Evolutionary conservation across 2,888 invertebrate genomes (phyloP), one percentile per base, ranked within the genome.

Genomic region (Ectropis crepuscularia): DNA sequence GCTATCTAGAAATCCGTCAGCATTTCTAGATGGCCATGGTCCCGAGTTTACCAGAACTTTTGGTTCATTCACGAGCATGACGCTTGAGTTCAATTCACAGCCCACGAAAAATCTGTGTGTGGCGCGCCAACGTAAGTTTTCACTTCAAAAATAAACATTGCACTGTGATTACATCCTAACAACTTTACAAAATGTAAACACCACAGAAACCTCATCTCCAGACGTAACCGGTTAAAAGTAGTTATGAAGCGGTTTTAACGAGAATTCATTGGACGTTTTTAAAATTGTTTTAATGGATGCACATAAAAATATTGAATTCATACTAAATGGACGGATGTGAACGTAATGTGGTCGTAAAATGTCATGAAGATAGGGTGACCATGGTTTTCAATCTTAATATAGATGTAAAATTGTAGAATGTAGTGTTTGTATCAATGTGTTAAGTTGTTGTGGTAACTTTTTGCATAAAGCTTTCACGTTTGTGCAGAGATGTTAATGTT

Each of bases 271-370:
- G 65, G 63, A 61, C 65, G 60, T 65, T 49, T 67, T 72, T 62
- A 50, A 72, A 70, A 69, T 70, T 65, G 61, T 68, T 68, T 72
- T 69, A 72, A 67, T 70, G 69, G 68, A 63, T 69, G 59, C 70
- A 60, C 69, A 70, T 74, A 69, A 74, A 79, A 78, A 75, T 74
- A 77, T 75, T 75, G 67, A 71, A 76, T 74, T 69, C 71, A 72
- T 69, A 70, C 70, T 71, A 68, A 74, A 71, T 74, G 74, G 60
- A 74, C 74, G 78, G 77, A 79, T 72, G 73, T 63, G 73, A 65
- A 62, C 61, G 68, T 77, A 72, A 77, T 72, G 74, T 70, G 70
- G 74, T 80, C 73, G 72, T 80, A 77, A 80, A 81, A 73, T 72
- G 60, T 66, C 45, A 53, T 64, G 48, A 45, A n/a, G 36, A 53